A percentile compares a stretch with the other conserved stretches of the same genome.
These are phyloP conservation scores for Lasioglossum baleicum DNA, from an alignment of 1,140 invertebrate species.

Conservation along the genomic window DNA sequence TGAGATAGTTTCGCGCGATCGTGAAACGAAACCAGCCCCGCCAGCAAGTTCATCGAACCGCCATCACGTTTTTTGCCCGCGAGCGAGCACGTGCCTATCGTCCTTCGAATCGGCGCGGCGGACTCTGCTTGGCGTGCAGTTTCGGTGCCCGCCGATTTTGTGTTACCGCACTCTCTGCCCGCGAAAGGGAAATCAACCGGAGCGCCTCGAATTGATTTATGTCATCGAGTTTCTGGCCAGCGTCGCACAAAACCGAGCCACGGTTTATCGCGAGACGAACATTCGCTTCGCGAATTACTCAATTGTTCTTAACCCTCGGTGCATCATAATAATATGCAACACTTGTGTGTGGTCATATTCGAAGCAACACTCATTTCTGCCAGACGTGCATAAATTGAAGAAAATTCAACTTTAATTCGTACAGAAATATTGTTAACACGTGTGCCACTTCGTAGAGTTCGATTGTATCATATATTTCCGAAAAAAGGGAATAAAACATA, in stretches of 20 bases:
- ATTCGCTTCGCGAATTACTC: too few relatives aligned
- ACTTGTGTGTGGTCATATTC: too few relatives aligned
- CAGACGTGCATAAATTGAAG: too few relatives aligned
- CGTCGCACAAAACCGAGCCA: not conserved
- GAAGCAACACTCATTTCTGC: too few relatives aligned
- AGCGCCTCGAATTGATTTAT: conserved; percentile 1
- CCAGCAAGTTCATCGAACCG: conserved; percentile 37
- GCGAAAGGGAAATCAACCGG: not conserved
- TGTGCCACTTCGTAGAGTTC: too few relatives aligned
- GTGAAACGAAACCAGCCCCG: conserved; percentile 11
- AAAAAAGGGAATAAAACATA: too few relatives aligned
- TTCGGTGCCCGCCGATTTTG: not conserved
- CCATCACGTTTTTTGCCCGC: conserved; percentile 52
- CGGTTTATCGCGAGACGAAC: too few relatives aligned
- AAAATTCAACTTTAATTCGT: too few relatives aligned
- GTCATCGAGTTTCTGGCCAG: not conserved
- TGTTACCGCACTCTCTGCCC: not conserved
- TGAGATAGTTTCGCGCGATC: not conserved
- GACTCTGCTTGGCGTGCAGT: not conserved
- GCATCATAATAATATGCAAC: too few relatives aligned
- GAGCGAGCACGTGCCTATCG: conserved; percentile 27
- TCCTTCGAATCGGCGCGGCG: conserved; percentile 6
- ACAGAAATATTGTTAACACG: too few relatives aligned
- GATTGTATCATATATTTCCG: too few relatives aligned
- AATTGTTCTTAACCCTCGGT: too few relatives aligned